Base-by-base conservation (phyloP, 2,888 invertebrate genomes). In the Ganaspis brasiliensis region DNA sequence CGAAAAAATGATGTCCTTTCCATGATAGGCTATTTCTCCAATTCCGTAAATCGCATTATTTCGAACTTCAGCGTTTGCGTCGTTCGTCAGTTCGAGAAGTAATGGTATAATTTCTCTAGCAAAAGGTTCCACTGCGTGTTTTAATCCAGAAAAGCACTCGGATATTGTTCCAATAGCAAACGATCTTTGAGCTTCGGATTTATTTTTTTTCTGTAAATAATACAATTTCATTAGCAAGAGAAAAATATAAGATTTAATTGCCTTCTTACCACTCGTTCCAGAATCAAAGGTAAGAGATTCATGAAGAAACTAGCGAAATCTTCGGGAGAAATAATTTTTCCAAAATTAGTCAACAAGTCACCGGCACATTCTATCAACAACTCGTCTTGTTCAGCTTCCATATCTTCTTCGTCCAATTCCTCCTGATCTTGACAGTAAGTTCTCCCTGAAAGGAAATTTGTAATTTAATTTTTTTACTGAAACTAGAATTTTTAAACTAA, bases 31-130 rank as follows among this genome's bases (percentile, higher is more conserved):
- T 86, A 96, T 92, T 87, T 96, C 96, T 2, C 96, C 97, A 67
- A 96, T 91, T 19, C 95, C 96, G 89, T 93, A 97, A 63, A 95
- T 94, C 0, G 96, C 93, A 91, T 97, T 97, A 87, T 96, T 96
- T 73, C 96, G 93, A 0, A 96, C 95, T 89, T 96, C 96, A 70
- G 94, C 94, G 83, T 94, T 94, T 0, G 92, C 88, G 90, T 96
- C 96, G 73, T 92, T 92, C 1, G 94, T 92, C 67, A 94, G 93
- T 72, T 91, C 92, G 76, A 95, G 91, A 87, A 96, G 94, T 10
- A 95, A 88, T 2, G 95, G 94, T 80, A 95, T 92, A 72, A 96
- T 89, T 55, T 93, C 92, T 24, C 93, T 92, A 9, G 94, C 93
- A 87, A 95, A 96, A 19, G 92, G 92, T 24, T 92, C 92, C 0